These are phyloP conservation scores for Drosophila tristis DNA, from an alignment of 1,140 invertebrate species.

Conservation along the genomic window DNA sequence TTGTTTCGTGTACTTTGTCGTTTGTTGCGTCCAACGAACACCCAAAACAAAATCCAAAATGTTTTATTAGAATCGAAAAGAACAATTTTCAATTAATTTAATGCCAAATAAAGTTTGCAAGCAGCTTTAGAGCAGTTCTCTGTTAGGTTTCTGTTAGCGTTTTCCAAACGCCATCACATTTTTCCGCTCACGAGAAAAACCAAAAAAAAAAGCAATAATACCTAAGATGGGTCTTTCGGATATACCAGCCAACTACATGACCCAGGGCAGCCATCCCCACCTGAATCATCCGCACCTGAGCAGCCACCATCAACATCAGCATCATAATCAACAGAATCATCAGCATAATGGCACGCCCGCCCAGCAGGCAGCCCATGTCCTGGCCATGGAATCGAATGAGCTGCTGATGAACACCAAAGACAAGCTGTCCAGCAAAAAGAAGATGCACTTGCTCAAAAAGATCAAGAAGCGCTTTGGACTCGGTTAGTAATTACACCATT, in stretches of 20 bases:
- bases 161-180: conserved; percentile 8
- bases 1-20: conserved; percentile 31
- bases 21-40: conserved; percentile 37
- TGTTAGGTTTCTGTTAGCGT: conserved; percentile 15
- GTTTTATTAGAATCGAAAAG: conserved; percentile 29
- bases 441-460: conserved; percentile 86
- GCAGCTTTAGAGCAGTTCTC: conserved; percentile 25
- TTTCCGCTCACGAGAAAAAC: neutral
- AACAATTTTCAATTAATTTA: conserved; percentile 29
- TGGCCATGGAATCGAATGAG: conserved; percentile 69
- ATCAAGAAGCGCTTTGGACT: conserved; percentile 85
- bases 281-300: conserved; percentile 50
- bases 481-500: conserved; percentile 81
- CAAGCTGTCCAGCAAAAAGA: conserved; percentile 84
- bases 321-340: conserved; percentile 46
- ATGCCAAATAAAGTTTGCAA: conserved; percentile 37
- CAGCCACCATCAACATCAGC: conserved; percentile 46
- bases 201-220: conserved; percentile 14
- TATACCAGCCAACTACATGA: conserved; percentile 77
- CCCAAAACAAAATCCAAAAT: conserved; percentile 52
- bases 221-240: conserved; percentile 76
- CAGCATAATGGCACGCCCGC: conserved; percentile 51
- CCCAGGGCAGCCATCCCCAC: conserved; percentile 64
- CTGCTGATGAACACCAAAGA: conserved; percentile 76
- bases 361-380: conserved; percentile 68